phyloP scores from a whole-genome alignment of 1,140 invertebrate genomes.

The Lutraria rhynchaena region DNA sequence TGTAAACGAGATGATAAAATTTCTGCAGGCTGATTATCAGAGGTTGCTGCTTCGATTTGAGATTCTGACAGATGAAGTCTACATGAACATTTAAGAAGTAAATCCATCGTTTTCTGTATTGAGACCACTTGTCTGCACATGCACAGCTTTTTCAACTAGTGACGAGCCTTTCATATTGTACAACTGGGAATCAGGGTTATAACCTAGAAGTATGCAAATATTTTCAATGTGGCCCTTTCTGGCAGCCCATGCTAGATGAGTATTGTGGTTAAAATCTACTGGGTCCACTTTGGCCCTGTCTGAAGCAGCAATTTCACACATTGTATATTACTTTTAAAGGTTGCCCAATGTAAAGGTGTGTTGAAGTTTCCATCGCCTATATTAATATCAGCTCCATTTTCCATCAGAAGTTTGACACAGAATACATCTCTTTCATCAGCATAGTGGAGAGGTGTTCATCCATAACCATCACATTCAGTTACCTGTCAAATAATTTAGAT shows the following conservation, averaged over 20 bases:
- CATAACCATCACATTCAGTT: constrained; percentile 78
- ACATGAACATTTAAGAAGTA: constrained; percentile 75
- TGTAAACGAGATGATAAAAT: constrained; percentile 65
- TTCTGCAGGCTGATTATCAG: constrained; percentile 72
- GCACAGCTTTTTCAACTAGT: constrained; percentile 70
- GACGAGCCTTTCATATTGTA: constrained; percentile 66
- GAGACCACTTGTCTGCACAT: constrained; percentile 74
- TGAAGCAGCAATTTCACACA: constrained; percentile 81
- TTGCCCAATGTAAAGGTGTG: constrained; percentile 80
- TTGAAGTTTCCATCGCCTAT: constrained; percentile 74
- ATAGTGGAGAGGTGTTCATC: constrained; percentile 78
- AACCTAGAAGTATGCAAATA: constrained; percentile 91
- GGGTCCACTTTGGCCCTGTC: constrained; percentile 81
- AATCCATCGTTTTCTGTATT: constrained; percentile 72
- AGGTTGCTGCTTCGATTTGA: constrained; percentile 61
- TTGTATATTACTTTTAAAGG: constrained; percentile 77
- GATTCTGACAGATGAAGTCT: constrained; percentile 70
- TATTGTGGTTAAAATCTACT: constrained; percentile 81
- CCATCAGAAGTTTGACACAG: constrained; percentile 73
- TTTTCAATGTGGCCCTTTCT: constrained; percentile 94
- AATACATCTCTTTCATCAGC: constrained; percentile 76
- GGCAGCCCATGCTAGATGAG: constrained; percentile 90
- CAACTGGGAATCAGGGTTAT: constrained; percentile 84
- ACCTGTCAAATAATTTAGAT: too few relatives aligned
- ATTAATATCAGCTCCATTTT: constrained; percentile 76